Conservation (phyloP, 1,140 invertebrate species). For the Drosophila murphyi region DNA sequence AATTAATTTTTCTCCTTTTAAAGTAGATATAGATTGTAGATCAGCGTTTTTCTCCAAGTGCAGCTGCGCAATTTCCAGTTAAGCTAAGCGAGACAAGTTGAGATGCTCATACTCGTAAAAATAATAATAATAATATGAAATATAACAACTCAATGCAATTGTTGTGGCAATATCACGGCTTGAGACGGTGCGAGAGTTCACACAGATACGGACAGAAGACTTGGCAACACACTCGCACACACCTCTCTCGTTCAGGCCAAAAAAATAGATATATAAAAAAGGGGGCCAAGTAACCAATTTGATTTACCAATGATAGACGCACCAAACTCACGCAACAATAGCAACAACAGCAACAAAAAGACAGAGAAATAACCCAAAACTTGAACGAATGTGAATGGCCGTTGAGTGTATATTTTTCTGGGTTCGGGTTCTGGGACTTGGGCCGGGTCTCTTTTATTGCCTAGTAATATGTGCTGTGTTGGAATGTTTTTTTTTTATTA, state of each 20-base stretch:
- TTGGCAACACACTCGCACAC: constrained; percentile 30
- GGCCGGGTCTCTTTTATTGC: constrained; percentile 16
- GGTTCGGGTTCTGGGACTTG: constrained; percentile 23
- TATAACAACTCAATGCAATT: constrained; percentile 35
- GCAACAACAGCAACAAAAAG: background rate
- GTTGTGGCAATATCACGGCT: constrained; percentile 31
- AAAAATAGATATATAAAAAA: background rate
- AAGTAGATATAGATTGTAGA: no score
- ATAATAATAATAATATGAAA: background rate
- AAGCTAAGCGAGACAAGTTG: constrained; percentile 25
- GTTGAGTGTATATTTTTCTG: background rate
- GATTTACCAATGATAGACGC: constrained; percentile 71
- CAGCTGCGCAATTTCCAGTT: constrained; percentile 11
- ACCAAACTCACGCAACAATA: constrained; percentile 61
- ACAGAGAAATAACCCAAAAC: constrained; percentile 6
- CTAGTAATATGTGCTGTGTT: background rate
- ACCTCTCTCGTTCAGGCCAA: constrained; percentile 2
- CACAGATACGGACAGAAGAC: constrained; percentile 49
- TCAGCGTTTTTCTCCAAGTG: no score
- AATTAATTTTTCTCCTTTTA: no score
- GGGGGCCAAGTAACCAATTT: constrained; percentile 54
- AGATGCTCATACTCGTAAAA: constrained; percentile 17
- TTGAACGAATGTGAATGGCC: constrained; percentile 31
- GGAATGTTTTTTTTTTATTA: background rate
- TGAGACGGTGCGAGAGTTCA: constrained; percentile 40